Evolutionary conservation across 2,888 invertebrate species (phyloP), one percentile per base, ranked within the genome.

Genomic region (Acleris cristana): DNA sequence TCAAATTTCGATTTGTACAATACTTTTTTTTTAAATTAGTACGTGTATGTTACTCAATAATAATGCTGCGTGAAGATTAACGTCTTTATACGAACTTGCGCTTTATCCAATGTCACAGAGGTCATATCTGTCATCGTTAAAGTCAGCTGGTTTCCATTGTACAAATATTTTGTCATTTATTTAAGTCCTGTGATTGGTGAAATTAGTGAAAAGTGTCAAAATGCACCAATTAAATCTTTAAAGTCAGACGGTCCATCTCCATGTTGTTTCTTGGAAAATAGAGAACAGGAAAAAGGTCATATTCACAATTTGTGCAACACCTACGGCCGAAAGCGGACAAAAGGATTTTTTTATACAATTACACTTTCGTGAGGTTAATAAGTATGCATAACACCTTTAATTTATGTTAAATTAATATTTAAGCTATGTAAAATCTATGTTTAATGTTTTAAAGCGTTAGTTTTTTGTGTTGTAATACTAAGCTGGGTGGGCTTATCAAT

Each of bases 31-130:
- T n/a, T 16, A 48, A 6, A 8, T 18, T n/a, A n/a, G n/a, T 18
- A n/a, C 48, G 3, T 45, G 4, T 48, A 8, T 45, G 4, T 48
- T 18, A 18, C n/a, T 40, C 16, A 40, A 16, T 4, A 30, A 30
- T 12, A 30, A 23, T 26, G 18, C n/a, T 62, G 66, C 56, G 66
- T 66, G 16, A 12, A 44, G 34, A 16, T 14, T 8, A 66, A 48
- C 56, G 23, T 51, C 12, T 6, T 10, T 3, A 14, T 45, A 54
- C 65, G 26, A 44, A 60, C 45, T 61, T 30, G 16, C 48, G 18
- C 48, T 23, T 56, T 64, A 71, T 74, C 73, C 80, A 82, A 81
- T 79, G 80, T 80, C 80, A 81, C 64, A 77, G 72, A 75, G 81
- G 81, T 81, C 81, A 78, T 51, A 53, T 51, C 58, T 68, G 68